Evolutionary conservation across 2,113 vertebrate genomes (phyloP).

Genomic region (Campylomormyrus tamandua): DNA sequence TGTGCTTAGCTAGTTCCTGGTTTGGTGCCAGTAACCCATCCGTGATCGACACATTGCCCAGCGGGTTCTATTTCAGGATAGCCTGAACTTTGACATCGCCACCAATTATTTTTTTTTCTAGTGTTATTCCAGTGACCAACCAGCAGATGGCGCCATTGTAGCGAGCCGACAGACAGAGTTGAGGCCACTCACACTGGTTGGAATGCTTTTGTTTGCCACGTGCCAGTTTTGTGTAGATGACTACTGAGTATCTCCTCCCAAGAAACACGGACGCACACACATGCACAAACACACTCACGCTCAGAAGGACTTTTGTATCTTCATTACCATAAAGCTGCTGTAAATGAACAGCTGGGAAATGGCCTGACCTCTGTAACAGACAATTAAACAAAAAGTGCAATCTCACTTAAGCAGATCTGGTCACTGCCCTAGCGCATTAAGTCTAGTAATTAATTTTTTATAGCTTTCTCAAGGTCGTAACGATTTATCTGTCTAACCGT

Average conservation of each 20-base stretch:
- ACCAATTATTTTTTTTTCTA: not conserved
- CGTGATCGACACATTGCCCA: no score
- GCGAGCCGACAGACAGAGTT: not conserved
- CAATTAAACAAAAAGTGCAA: not conserved
- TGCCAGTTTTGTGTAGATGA: not conserved
- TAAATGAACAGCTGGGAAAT: not conserved
- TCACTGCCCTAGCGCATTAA: not conserved
- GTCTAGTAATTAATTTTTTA: not conserved
- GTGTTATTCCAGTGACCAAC: not conserved
- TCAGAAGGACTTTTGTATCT: not conserved
- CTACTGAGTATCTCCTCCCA: not conserved
- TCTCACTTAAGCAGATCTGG: not conserved
- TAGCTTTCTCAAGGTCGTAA: not conserved
- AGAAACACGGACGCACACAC: not conserved
- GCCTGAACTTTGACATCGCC: not conserved
- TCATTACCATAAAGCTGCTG: not conserved
- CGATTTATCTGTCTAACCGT: not conserved
- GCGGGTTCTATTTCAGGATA: not conserved
- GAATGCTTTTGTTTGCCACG: not conserved
- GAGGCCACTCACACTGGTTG: not conserved
- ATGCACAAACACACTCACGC: not conserved
- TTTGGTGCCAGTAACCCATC: not conserved
- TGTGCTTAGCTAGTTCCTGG: not conserved
- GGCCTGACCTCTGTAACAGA: not conserved
- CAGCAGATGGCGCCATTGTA: conserved; percentile 11